Conservation (phyloP, 1,140 invertebrate genomes). For the Eumaeus atala region DNA sequence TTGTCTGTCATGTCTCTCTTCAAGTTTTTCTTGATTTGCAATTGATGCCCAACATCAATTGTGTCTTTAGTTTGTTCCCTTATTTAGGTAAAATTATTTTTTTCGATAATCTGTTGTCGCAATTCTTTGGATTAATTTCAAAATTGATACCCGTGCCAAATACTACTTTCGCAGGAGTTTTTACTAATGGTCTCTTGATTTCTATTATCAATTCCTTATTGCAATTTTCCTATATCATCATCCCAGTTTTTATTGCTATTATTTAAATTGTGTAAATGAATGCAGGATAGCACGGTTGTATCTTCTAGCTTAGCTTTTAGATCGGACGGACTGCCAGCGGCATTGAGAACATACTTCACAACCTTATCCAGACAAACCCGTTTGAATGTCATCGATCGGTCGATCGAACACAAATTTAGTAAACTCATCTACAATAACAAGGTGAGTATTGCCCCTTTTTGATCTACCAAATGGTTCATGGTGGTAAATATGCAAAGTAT, state of each 20-base stretch:
- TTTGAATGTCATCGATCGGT: constrained; percentile 27
- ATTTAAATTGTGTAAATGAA: constrained; percentile 16
- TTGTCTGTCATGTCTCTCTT: constrained; percentile 20
- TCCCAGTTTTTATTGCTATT: constrained; percentile 17
- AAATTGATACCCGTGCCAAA: constrained; percentile 24
- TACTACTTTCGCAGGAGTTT: constrained; percentile 23
- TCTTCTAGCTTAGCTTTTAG: constrained; percentile 25
- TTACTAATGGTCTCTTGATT: constrained; percentile 16
- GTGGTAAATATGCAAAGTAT: no score
- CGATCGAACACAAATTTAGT: no score
- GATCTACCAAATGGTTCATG: no score
- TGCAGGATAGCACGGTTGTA: constrained; percentile 10
- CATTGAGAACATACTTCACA: constrained; percentile 26
- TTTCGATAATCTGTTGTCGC: constrained; percentile 13
- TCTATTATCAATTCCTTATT: constrained; percentile 6
- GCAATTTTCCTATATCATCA: background rate
- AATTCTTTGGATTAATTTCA: constrained; percentile 15
- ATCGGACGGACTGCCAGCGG: constrained; percentile 18
- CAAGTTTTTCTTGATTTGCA: constrained; percentile 12
- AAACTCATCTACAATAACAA: no score
- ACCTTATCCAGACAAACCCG: constrained; percentile 18
- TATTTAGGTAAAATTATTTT: constrained; percentile 7
- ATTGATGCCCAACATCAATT: constrained; percentile 16
- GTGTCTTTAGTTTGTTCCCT: constrained; percentile 14
- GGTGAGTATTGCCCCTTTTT: no score